A percentile compares a stretch with the other conserved stretches of the same genome.
Conservation (phyloP, 2,888 invertebrate genomes). For the Scaptomyza tumidula region DNA sequence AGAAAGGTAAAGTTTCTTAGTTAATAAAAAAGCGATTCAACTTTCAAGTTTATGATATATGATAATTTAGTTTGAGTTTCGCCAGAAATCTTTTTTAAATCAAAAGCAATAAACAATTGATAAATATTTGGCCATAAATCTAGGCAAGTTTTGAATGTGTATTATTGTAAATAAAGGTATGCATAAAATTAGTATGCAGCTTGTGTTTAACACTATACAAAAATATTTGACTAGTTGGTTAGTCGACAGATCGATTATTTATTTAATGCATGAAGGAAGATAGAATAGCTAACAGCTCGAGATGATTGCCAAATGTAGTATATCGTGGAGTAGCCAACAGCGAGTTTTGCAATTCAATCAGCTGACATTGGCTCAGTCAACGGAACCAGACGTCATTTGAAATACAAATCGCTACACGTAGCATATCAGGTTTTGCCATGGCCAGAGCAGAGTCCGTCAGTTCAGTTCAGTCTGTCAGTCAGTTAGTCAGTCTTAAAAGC, state of each 20-base stretch:
- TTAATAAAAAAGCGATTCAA: neutral
- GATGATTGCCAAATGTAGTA: conserved; percentile 54
- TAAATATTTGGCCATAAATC: conserved; percentile 41
- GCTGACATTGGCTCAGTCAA: conserved; percentile 60
- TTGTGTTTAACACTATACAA: conserved; percentile 8
- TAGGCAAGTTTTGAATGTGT: conserved; percentile 11
- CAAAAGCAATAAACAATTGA: conserved; percentile 26
- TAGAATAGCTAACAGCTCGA: conserved; percentile 26
- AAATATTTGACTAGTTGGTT: conserved; percentile 18
- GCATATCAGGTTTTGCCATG: conserved; percentile 73
- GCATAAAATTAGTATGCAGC: conserved; percentile 42
- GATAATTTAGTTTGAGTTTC: conserved; percentile 12
- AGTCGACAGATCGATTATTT: conserved; percentile 29
- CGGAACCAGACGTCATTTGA: conserved; percentile 79
- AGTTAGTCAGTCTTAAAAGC: conserved; percentile 48
- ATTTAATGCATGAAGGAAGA: conserved; percentile 19
- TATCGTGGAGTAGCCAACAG: conserved; percentile 45
- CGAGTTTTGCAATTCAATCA: conserved; percentile 72
- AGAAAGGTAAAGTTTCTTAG: conserved; percentile 48
- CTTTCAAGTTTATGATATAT: conserved; percentile 18
- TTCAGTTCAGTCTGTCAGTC: neutral
- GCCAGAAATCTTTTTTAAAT: conserved; percentile 18
- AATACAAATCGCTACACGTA: conserved; percentile 73
- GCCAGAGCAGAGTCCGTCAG: conserved; percentile 32
- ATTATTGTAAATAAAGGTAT: neutral